Evolutionary conservation across 2,797 vertebrate species (phyloP).

Genomic region (Remorina albescens): DNA sequence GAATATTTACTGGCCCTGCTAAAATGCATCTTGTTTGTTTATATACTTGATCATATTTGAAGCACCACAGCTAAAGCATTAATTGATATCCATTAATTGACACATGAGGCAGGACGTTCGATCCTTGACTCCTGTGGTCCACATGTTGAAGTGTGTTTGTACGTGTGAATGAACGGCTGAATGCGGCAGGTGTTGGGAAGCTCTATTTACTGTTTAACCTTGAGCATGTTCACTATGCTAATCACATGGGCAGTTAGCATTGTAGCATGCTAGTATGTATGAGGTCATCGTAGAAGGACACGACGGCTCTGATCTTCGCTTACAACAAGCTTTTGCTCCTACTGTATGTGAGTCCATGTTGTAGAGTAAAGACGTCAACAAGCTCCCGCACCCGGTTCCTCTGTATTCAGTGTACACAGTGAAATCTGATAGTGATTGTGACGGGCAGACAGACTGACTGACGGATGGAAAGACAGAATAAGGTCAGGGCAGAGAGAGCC

Average conservation of each 20-base stretch:
- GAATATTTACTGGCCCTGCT: neutral
- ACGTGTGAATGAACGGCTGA: too few species aligned
- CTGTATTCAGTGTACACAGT: neutral
- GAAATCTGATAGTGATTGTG: conserved; percentile 16
- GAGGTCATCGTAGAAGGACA: too few species aligned
- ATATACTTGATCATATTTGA: neutral
- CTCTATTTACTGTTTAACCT: too few species aligned
- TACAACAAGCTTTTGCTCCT: neutral
- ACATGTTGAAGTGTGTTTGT: too few species aligned
- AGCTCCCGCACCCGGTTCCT: neutral
- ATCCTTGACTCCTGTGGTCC: too few species aligned
- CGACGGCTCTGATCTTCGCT: too few species aligned
- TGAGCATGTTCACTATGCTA: too few species aligned
- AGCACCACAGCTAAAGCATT: neutral
- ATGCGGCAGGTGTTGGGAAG: too few species aligned
- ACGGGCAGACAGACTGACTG: conserved; percentile 11
- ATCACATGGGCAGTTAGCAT: too few species aligned
- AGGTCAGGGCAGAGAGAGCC: conserved; percentile 20
- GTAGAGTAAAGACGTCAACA: neutral
- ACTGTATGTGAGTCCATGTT: neutral
- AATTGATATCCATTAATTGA: too few species aligned
- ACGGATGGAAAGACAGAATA: conserved; percentile 45
- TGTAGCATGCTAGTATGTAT: too few species aligned
- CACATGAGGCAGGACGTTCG: too few species aligned
- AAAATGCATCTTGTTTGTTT: neutral